Evolutionary conservation across 2,113 vertebrate species (phyloP), one percentile per base, ranked within the genome.

Genomic region (Peucedramus taeniatus): DNA sequence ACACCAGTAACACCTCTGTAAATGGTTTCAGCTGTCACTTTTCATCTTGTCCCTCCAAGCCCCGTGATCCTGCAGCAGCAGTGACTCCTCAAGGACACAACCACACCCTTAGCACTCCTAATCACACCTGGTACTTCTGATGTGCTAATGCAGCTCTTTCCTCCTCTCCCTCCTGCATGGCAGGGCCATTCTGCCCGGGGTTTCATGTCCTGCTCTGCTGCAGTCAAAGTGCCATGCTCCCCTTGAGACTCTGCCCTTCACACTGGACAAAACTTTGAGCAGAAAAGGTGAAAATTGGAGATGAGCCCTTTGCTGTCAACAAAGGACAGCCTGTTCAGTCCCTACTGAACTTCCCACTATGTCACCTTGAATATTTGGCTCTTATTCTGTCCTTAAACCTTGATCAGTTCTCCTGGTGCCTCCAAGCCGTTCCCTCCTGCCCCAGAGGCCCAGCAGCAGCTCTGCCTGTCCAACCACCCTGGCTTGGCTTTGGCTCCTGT

Each of bases 141-240:
- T 23, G 53, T 39, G 83, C 14, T 84, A 24, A 76, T 15, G 88
- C 65, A 82, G 53, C 27, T 35, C 49, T 30, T 47, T 44, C 82
- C 50, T 83, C 27, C 57, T 20, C 12, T 11, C 13, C 5, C 21
- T 27, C 12, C n/a, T 8, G 22, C 3, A 0, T 2, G 39, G 15
- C 90, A 59, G 63, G 44, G 54, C 54, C 12, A 1, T 45, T 35
- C 40, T 78, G 42, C 27, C 33, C 1, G 8, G 35, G 24, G 7
- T 60, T 65, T 50, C 44, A 2, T 4, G 30, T 51, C 19, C 35
- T 57, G 61, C 83, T 75, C 59, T 11, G 10, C 0, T 21, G n/a
- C 49, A 69, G n/a, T 7, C 10, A 0, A 18, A 7, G 7, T 49
- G 37, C 33, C 50, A 15, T 0, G 0, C 4, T 49, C 20, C 78